Conservation (phyloP, 2,113 vertebrate species). For the Bostrychus sinensis region DNA sequence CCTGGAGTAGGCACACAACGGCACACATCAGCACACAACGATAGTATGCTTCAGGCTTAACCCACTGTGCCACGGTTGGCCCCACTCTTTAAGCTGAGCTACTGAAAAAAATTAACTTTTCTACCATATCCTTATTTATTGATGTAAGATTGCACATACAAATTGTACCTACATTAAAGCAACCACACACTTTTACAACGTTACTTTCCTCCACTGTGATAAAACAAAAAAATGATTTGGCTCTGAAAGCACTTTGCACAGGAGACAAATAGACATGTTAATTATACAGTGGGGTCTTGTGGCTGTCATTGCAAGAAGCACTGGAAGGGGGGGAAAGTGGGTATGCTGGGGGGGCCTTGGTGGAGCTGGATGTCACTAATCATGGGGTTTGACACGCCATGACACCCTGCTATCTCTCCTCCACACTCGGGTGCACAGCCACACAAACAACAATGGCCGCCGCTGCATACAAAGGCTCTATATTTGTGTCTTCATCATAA, state of each 20-base stretch:
- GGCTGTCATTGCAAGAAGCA: not conserved
- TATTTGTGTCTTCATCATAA: slow-evolving; percentile 15
- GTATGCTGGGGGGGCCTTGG: not conserved
- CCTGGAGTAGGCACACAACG: too few species aligned
- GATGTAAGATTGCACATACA: too few species aligned
- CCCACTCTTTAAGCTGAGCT: too few species aligned
- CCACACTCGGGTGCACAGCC: slow-evolving; percentile 2
- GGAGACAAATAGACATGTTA: slow-evolving; percentile 7
- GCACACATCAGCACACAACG: too few species aligned
- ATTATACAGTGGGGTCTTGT: slow-evolving; percentile 7
- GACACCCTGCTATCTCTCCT: slow-evolving; percentile 12
- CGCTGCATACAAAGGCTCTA: not conserved
- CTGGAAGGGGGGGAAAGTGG: not conserved
- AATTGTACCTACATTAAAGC: too few species aligned
- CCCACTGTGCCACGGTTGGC: too few species aligned
- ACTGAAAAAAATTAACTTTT: too few species aligned
- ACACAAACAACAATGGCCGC: slow-evolving; percentile 9
- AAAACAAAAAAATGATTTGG: not conserved
- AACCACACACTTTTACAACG: not conserved
- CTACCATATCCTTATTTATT: too few species aligned
- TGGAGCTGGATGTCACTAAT: slow-evolving; percentile 2
- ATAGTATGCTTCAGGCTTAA: too few species aligned
- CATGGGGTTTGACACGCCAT: slow-evolving; percentile 3
- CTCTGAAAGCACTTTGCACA: slow-evolving; percentile 2
- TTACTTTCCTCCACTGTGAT: not conserved